These are phyloP conservation scores for Pseudopleuronectes americanus DNA, from an alignment of 2,797 vertebrate genomes.

Conservation along the genomic window DNA sequence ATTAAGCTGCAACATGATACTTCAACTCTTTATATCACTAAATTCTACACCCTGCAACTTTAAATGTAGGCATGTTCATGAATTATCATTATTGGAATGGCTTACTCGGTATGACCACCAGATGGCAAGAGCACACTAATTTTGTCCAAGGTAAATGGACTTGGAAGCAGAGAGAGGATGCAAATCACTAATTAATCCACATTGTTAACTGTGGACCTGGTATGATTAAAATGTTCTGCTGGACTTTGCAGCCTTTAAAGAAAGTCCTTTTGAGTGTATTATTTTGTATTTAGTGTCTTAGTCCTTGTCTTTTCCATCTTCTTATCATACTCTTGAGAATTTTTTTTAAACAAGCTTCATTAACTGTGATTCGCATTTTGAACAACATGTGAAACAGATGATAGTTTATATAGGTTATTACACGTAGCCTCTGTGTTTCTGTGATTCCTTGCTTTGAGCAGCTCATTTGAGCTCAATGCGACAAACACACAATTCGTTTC, in stretches of 20 bases:
- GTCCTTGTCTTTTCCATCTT: background rate
- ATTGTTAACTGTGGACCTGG: no score
- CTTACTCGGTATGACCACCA: rapidly evolving
- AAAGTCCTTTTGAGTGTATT: background rate
- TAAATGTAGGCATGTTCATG: no score
- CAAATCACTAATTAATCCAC: no score
- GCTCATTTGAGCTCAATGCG: background rate
- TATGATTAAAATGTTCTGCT: background rate
- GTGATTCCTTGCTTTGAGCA: background rate
- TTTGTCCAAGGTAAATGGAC: background rate
- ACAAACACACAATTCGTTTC: background rate
- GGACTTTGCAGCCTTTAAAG: background rate
- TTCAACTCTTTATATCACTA: no score
- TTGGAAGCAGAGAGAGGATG: background rate
- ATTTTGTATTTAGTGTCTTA: background rate
- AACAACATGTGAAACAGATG: background rate
- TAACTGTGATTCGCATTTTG: background rate
- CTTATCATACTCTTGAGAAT: background rate
- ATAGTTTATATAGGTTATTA: no score
- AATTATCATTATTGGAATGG: no score
- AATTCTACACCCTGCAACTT: no score
- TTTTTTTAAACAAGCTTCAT: background rate
- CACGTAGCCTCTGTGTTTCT: no score
- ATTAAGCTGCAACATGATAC: no score
- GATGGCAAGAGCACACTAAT: background rate